A percentile compares a stretch with the other conserved stretches of the same genome.
phyloP scores from a whole-genome alignment of 2,797 vertebrate genomes.

The Chaetodon trifasciatus region DNA sequence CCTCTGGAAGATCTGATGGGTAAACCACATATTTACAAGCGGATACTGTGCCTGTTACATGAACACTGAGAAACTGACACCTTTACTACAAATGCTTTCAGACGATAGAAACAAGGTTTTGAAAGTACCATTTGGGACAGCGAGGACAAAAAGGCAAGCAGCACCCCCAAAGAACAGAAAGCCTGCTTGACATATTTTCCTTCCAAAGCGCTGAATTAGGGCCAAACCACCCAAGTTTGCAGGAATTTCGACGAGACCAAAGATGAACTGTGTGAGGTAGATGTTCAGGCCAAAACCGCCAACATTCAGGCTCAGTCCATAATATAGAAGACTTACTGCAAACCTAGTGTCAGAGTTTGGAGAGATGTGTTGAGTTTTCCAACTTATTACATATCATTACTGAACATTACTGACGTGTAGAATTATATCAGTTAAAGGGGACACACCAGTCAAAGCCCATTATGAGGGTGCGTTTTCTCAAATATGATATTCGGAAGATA shows the following conservation, averaged over 20 bases:
- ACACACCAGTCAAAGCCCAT: constrained; percentile 85
- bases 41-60: not conserved
- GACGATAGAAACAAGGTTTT: not conserved
- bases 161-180: constrained; percentile 80
- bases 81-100: not conserved
- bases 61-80: not conserved
- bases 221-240: constrained; percentile 77
- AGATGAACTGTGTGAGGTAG: constrained; percentile 90
- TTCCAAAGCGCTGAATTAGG: constrained; percentile 81
- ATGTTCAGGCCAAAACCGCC: constrained; percentile 89
- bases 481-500: constrained; percentile 79
- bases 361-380: too few species aligned
- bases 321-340: constrained; percentile 87
- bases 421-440: too few species aligned
- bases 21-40: not conserved
- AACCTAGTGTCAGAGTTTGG: constrained; percentile 79
- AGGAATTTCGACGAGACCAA: constrained; percentile 86
- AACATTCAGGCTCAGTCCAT: constrained; percentile 87
- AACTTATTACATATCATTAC: too few species aligned
- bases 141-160: constrained; percentile 80
- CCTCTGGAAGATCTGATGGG: constrained; percentile 77
- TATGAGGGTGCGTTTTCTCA: constrained; percentile 82
- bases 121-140: constrained; percentile 84
- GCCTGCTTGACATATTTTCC: constrained; percentile 78
- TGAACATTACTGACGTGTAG: too few species aligned